Percentiles rank a stretch among this genome's conserved stretches.
Conservation (phyloP, 2,113 vertebrate species). For the Mionectes macconnelli region DNA sequence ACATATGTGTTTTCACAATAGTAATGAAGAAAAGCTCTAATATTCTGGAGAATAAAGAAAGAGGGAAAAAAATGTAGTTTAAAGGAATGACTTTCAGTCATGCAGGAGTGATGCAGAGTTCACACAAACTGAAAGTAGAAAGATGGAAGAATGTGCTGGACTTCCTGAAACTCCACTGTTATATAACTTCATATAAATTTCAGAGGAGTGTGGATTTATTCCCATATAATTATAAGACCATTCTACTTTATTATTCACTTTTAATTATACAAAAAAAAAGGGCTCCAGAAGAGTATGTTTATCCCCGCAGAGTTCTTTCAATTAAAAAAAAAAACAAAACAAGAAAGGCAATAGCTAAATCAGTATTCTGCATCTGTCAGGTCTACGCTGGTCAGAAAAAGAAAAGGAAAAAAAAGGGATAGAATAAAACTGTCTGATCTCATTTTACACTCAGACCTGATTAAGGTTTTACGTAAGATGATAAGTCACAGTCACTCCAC, state of each 20-base stretch:
- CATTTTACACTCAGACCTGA: background rate
- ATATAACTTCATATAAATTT: background rate
- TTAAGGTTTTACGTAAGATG: slow-evolving; percentile 13
- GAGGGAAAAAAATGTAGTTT: background rate
- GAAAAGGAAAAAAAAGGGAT: background rate
- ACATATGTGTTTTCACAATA: background rate
- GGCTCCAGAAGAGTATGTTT: background rate
- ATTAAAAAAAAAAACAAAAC: background rate
- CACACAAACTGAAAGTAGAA: background rate
- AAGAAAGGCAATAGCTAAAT: background rate
- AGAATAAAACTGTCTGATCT: background rate
- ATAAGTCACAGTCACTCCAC: background rate
- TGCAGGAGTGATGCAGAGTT: background rate
- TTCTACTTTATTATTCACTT: slow-evolving; percentile 27
- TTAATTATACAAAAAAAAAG: background rate
- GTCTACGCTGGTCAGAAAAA: background rate
- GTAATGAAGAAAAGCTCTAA: background rate
- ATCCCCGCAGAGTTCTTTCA: slow-evolving; percentile 6
- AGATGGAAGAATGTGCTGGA: background rate
- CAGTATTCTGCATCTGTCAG: background rate
- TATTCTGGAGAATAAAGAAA: background rate
- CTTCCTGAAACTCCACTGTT: background rate
- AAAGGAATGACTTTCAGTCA: background rate
- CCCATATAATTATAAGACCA: background rate
- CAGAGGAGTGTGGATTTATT: slow-evolving; percentile 11